Evolutionary conservation across 2,888 invertebrate genomes (phyloP), one percentile per base, ranked within the genome.

Genomic region (Peribatodes rhomboidaria): DNA sequence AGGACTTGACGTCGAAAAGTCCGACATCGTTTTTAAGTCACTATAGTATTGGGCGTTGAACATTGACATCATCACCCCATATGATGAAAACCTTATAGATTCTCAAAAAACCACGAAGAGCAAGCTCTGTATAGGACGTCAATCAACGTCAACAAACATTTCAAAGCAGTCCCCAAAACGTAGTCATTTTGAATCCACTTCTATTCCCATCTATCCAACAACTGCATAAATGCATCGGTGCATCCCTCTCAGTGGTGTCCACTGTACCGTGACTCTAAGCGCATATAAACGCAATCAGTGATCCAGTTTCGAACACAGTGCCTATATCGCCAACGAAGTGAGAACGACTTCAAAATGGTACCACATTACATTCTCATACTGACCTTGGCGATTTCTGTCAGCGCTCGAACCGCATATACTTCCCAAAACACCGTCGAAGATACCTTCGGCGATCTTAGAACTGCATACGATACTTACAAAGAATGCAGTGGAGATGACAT

Each of bases 391-490:
- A 88, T 94, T 63, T 88, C 94, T 74, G 91, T 87, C 65, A 87
- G 88, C 66, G 94, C 93, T 50, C 90, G 95, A 70, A 94, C 94
- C 61, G 92, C 95, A 1, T 83, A 86, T 70, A 87, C 92, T 22
- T 86, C 86, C 70, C 93, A 94, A 72, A 94, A 91, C 78, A 87
- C 83, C 77, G 82, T 87, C 75, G 88, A 92, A 74, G 88, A 81
- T 13, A 84, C 94, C 70, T 88, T 96, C 70, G 95, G 95, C 70
- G 97, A 97, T 77, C 87, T 97, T 7, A 95, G 95, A 75, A 94
- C 95, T 78, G 95, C 96, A 71, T 97, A 96, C 80, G 96, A 96
- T 83, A 95, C 97, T 70, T 97, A 97, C 88, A 96, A 96, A 85
- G 97, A 97, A 78, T 97, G 97, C 90, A 94, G 96, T 65, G 94